phyloP scores from a whole-genome alignment of 1,140 invertebrate species.

The Solen grandis region DNA sequence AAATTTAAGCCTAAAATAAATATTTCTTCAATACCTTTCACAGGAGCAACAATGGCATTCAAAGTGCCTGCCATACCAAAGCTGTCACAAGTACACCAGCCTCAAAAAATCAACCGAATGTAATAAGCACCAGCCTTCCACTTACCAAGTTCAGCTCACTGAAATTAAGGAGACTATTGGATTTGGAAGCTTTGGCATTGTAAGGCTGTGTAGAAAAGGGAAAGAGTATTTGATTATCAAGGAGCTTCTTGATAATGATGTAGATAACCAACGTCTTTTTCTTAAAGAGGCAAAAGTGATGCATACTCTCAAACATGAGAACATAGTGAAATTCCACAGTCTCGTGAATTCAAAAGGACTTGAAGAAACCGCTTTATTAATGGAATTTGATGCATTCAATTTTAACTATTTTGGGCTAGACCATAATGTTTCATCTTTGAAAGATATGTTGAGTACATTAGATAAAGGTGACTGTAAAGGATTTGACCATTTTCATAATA shows the following conservation, averaged over 20 bases:
- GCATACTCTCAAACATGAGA: constrained; percentile 8
- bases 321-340: constrained; percentile 21
- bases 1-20: no score
- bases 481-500: constrained; percentile 25
- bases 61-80: no score
- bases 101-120: no score
- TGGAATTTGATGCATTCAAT: constrained; percentile 31
- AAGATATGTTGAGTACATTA: constrained; percentile 6
- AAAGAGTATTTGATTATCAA: neutral
- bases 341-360: neutral
- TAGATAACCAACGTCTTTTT: constrained; percentile 10
- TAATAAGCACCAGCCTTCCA: no score
- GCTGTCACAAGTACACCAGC: no score
- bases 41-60: no score
- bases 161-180: constrained; percentile 30
- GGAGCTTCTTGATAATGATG: constrained; percentile 26
- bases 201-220: constrained; percentile 26
- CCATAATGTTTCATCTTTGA: constrained; percentile 29
- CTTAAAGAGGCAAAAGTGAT: constrained; percentile 30
- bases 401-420: constrained; percentile 29
- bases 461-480: constrained; percentile 4
- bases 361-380: constrained; percentile 6
- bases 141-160: no score
- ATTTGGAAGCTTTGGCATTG: constrained; percentile 28
- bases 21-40: no score